Percentiles rank a stretch among this genome's conserved stretches.
phyloP scores from a whole-genome alignment of 2,888 invertebrate genomes.

The Zelleria hepariella region DNA sequence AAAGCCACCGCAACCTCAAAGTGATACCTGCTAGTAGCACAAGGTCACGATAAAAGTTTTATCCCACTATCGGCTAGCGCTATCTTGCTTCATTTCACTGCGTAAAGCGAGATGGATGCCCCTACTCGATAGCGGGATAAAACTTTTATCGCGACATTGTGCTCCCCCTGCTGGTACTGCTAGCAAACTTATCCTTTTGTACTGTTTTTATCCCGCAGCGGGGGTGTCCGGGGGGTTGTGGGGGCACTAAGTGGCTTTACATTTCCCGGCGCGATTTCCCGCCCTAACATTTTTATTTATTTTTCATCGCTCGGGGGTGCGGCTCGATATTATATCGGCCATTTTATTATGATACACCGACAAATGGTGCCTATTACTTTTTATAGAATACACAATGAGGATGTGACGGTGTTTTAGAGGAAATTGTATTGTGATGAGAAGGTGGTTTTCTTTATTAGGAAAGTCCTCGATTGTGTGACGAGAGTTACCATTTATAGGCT shows the following conservation, averaged over 20 bases:
- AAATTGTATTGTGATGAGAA: not conserved
- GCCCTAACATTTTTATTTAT: slow-evolving; percentile 56
- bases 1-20: too few relatives aligned
- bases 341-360: slow-evolving; percentile 54
- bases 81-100: too few relatives aligned
- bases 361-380: slow-evolving; percentile 52
- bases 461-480: too few relatives aligned
- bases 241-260: slow-evolving; percentile 62
- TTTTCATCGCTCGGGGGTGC: slow-evolving; percentile 59
- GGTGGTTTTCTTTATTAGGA: not conserved
- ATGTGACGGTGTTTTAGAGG: slow-evolving; percentile 6
- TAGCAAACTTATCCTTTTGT: not conserved
- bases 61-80: too few relatives aligned
- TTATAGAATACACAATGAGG: slow-evolving; percentile 41
- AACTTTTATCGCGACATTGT: too few relatives aligned
- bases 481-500: too few relatives aligned
- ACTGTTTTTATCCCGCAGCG: not conserved
- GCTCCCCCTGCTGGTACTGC: too few relatives aligned
- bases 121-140: too few relatives aligned
- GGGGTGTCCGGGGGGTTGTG: slow-evolving; percentile 31
- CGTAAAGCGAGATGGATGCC: too few relatives aligned
- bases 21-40: too few relatives aligned
- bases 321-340: slow-evolving; percentile 54
- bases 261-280: slow-evolving; percentile 42
- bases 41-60: too few relatives aligned